These are phyloP conservation scores for Eutrigla gurnardus DNA, from an alignment of 2,797 vertebrate species.

Conservation along the genomic window DNA sequence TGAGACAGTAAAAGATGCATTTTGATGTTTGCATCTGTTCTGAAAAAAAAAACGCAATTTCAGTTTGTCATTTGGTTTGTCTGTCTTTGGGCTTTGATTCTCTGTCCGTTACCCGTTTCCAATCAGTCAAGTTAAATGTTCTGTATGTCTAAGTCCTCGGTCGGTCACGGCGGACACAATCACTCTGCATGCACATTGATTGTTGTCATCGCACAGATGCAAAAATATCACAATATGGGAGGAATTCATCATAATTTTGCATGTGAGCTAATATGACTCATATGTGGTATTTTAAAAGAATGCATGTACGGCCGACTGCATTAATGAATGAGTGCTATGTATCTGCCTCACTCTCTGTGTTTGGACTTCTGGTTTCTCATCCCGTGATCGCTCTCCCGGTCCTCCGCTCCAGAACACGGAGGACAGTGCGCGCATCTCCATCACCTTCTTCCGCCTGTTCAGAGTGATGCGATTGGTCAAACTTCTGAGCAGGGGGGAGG, in stretches of 20 bases:
- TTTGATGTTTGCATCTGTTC: constrained; percentile 14
- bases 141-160: constrained; percentile 8
- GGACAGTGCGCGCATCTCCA: constrained; percentile 98
- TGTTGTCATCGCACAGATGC: constrained; percentile 8
- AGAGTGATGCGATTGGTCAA: constrained; percentile 99
- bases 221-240: not conserved
- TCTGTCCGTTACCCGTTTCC: constrained; percentile 24
- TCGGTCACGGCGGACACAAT: constrained; percentile 16
- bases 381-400: constrained; percentile 26
- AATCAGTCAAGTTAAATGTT: constrained; percentile 31
- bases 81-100: constrained; percentile 21
- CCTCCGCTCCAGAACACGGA: constrained; percentile 92
- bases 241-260: not conserved
- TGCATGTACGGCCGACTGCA: constrained; percentile 31
- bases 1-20: constrained; percentile 13
- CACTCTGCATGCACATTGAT: constrained; percentile 46
- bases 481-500: constrained; percentile 96
- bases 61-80: constrained; percentile 33
- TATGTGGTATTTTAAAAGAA: not conserved
- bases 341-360: constrained; percentile 1
- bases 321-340: constrained; percentile 5
- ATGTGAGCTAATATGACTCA: constrained; percentile 3
- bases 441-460: constrained; percentile 99
- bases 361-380: not conserved
- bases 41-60: not conserved